Percentiles rank a stretch among this genome's conserved stretches.
Conservation (phyloP, 2,888 invertebrate genomes). For the Lasioglossum calceatum region DNA sequence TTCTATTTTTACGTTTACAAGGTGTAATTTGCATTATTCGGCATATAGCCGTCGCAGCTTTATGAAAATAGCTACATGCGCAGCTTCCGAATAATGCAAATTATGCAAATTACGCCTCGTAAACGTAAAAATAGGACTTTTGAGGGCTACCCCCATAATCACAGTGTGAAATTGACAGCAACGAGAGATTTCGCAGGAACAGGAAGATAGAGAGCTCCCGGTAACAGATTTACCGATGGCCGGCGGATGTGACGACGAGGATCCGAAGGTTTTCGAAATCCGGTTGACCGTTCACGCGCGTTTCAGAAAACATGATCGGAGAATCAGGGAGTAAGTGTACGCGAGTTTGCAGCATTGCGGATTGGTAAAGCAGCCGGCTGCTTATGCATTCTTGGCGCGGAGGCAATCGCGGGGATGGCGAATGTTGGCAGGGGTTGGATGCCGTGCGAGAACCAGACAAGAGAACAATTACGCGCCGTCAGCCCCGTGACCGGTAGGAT, state of each 20-base stretch:
- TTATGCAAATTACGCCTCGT: no score
- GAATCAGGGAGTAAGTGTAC: conserved; percentile 45
- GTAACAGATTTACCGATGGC: background rate
- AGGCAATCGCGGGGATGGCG: conserved; percentile 81
- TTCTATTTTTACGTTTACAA: no score
- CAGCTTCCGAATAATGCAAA: no score
- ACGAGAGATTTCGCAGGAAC: no score
- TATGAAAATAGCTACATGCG: no score
- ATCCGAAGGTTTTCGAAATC: conserved; percentile 7
- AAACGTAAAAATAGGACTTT: no score
- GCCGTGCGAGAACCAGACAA: conserved; percentile 78
- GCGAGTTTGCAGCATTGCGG: conserved; percentile 71
- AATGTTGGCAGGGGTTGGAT: conserved; percentile 70
- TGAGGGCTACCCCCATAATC: no score
- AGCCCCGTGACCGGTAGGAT: conserved; percentile 80
- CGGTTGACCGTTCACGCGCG: conserved; percentile 10
- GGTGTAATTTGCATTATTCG: no score
- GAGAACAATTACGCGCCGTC: conserved; percentile 84
- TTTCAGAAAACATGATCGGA: conserved; percentile 28
- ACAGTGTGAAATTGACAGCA: no score
- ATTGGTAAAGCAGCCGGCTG: conserved; percentile 71
- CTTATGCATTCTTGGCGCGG: conserved; percentile 82
- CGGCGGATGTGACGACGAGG: background rate
- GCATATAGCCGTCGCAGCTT: no score
- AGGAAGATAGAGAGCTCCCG: background rate